phyloP scores from a whole-genome alignment of 2,888 invertebrate species.

The Drosophila mayaguana region DNA sequence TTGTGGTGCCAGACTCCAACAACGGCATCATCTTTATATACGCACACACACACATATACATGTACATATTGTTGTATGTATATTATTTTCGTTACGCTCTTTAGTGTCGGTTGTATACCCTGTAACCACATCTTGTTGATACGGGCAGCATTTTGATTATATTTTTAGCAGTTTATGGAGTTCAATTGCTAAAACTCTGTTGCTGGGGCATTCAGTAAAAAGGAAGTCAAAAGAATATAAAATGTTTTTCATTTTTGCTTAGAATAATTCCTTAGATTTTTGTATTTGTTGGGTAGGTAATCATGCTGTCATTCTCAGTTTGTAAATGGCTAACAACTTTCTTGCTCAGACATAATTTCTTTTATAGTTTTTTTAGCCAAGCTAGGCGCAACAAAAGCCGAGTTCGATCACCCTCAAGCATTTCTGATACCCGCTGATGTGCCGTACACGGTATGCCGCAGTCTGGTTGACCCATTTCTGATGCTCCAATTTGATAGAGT shows the following conservation, averaged over 20 bases:
- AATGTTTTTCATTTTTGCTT: too few relatives aligned
- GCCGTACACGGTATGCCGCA: not conserved
- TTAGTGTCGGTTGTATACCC: not conserved
- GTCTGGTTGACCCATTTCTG: not conserved
- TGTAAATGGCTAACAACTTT: not conserved
- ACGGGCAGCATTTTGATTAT: not conserved
- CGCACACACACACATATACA: not conserved
- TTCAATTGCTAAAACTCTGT: too few relatives aligned
- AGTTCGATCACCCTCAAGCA: not conserved
- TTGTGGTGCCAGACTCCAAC: slow-evolving; percentile 3
- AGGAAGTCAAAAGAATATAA: too few relatives aligned
- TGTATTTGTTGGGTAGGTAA: too few relatives aligned
- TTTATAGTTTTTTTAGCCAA: not conserved
- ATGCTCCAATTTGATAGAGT: slow-evolving; percentile 20
- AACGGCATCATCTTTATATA: slow-evolving; percentile 5
- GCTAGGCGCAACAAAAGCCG: not conserved
- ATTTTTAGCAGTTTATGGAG: too few relatives aligned
- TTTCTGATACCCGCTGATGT: not conserved
- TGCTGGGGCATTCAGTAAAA: too few relatives aligned
- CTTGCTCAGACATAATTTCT: too few relatives aligned
- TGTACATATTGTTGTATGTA: not conserved
- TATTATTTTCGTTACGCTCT: slow-evolving; percentile 26
- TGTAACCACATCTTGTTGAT: not conserved
- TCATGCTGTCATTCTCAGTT: not conserved
- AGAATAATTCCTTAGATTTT: too few relatives aligned